Base-by-base conservation (phyloP, 2,888 invertebrate genomes). In the Hydroisotoma schaefferi region DNA sequence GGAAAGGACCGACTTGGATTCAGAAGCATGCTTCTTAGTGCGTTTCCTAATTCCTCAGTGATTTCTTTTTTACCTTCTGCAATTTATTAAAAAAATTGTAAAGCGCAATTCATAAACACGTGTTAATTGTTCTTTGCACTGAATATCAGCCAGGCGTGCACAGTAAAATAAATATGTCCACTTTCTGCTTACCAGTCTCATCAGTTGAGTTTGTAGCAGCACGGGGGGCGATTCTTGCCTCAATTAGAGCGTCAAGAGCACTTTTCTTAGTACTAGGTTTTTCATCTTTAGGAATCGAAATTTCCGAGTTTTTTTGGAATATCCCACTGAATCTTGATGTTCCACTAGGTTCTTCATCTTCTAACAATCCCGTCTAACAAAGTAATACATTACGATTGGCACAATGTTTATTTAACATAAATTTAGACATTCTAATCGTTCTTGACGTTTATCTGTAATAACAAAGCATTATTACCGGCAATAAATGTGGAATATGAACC, bases 281-380 rank as follows among this genome's bases (percentile, higher is more conserved):
- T 26, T 49, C 49, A 5, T 49, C 29, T 20, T 29, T 6, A 23
- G 23, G 12, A 15, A 25, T 49, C 12, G 5, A 8, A 28, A 6
- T 76, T 1, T 85, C 85, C 71, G 84, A 84, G 70, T 86, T 85
- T 51, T 83, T 81, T 44, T 83, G 85, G 80, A 93, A 94, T 87
- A 90, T 78, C 61, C 77, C 77, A 63, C 76, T 77, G 72, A 80
- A 80, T 26, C 79, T 75, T 62, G 80, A 80, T 20, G 85, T 81
- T 48, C 80, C 76, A 25, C 60, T 58, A 12, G 77, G 76, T 37
- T 77, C 70, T 38, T 62, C 63, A 26, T 55, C 61, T 47, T 72
- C 69, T 80, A 49, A 82, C 80, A 48, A 82, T 80, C 86, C 87
- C 76, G 88, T 86, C 85, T 87, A 75, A 74, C 62, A 70, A 67